Evolutionary conservation across 2,113 vertebrate genomes (phyloP).

Genomic region (Clarias gariepinus): DNA sequence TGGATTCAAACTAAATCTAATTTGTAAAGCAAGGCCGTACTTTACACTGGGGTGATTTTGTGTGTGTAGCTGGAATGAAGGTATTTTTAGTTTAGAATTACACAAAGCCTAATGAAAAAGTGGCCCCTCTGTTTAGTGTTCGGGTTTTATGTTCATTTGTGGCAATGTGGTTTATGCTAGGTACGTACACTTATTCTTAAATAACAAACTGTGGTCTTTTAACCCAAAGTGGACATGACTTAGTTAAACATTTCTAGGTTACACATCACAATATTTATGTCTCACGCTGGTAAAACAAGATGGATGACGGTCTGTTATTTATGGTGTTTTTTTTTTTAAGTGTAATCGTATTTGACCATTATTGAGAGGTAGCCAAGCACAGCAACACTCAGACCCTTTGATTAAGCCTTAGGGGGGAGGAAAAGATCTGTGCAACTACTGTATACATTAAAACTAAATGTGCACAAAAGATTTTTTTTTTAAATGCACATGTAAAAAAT

Average conservation of each 20-base stretch:
- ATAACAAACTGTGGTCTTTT: slow-evolving; percentile 20
- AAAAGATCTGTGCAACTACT: slow-evolving; percentile 71
- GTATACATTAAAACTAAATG: slow-evolving; percentile 61
- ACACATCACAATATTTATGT: slow-evolving; percentile 16
- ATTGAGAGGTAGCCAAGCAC: slow-evolving; percentile 59
- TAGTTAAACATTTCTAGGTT: slow-evolving; percentile 15
- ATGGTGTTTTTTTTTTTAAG: not conserved
- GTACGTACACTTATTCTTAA: not conserved
- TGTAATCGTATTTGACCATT: slow-evolving; percentile 37
- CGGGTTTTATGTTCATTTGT: not conserved
- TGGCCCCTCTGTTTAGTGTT: slow-evolving; percentile 4
- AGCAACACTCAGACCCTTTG: slow-evolving; percentile 71
- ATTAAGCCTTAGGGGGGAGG: slow-evolving; percentile 61
- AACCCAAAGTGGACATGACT: not conserved
- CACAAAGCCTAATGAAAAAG: slow-evolving; percentile 14
- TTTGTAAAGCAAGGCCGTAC: slow-evolving; percentile 9
- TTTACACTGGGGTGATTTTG: not conserved
- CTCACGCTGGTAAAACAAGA: slow-evolving; percentile 16
- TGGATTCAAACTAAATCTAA: slow-evolving; percentile 24
- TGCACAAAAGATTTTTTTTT: slow-evolving; percentile 59
- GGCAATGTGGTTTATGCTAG: not conserved
- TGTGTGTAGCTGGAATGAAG: not conserved
- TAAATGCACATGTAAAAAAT: too few relatives aligned
- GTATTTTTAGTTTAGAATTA: slow-evolving; percentile 9
- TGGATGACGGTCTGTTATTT: slow-evolving; percentile 5